Conservation (phyloP, 35 echinoderm and acorn worm genomes). For the Eucidaris tribuloides region DNA sequence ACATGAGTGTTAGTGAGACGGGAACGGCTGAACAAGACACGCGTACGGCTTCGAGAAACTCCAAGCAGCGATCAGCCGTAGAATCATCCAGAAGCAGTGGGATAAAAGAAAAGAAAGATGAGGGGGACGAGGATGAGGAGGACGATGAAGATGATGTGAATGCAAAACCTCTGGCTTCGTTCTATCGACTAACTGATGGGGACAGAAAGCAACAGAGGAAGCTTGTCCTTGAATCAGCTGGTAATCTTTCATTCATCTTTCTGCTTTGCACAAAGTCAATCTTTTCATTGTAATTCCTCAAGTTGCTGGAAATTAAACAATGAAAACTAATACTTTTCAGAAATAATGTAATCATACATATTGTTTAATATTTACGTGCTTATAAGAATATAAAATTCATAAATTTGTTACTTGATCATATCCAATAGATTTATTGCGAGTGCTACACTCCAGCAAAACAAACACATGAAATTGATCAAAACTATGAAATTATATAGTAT, state of each 20-base stretch:
- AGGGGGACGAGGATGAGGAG: not conserved
- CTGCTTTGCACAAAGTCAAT: no score
- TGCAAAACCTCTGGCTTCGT: slow-evolving; percentile 57
- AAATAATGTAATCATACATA: no score
- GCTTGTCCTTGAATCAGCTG: slow-evolving; percentile 49
- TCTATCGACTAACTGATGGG: slow-evolving; percentile 72
- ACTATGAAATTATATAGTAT: no score
- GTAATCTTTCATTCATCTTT: slow-evolving; percentile 13
- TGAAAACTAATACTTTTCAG: no score
- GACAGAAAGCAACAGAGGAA: slow-evolving; percentile 36
- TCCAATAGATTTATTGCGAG: no score
- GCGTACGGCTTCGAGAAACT: not conserved
- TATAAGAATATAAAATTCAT: no score
- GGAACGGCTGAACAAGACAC: not conserved
- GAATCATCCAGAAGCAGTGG: not conserved
- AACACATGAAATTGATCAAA: no score
- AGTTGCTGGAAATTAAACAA: no score
- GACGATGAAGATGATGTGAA: slow-evolving; percentile 6
- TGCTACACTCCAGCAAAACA: no score
- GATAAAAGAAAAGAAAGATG: not conserved
- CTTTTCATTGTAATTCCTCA: no score
- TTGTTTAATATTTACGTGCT: no score
- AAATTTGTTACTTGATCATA: no score
- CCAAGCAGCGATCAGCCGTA: not conserved
- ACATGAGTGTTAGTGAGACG: slow-evolving; percentile 68